phyloP scores from a whole-genome alignment of 1,140 invertebrate species.

The Lordiphosa collinella region DNA sequence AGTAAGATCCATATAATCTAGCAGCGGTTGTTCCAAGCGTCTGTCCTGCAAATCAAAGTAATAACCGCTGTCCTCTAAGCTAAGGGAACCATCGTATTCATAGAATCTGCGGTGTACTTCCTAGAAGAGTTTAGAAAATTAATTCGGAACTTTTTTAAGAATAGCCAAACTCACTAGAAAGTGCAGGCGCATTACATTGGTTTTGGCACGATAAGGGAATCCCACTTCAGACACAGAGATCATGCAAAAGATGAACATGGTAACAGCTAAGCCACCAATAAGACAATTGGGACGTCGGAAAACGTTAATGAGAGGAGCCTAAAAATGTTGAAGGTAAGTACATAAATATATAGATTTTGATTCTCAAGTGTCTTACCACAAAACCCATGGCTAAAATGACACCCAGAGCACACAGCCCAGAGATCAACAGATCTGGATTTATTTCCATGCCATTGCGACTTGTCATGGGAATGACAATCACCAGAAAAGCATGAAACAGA shows the following conservation, averaged over 20 bases:
- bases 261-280: slow-evolving; percentile 69
- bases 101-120: slow-evolving; percentile 84
- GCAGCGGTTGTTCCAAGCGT: slow-evolving; percentile 83
- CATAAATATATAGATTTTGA: no score
- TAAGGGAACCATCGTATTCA: slow-evolving; percentile 80
- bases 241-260: slow-evolving; percentile 82
- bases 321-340: not conserved
- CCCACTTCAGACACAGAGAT: slow-evolving; percentile 85
- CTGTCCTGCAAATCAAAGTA: slow-evolving; percentile 88
- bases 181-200: slow-evolving; percentile 86
- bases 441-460: slow-evolving; percentile 83
- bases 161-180: slow-evolving; percentile 81
- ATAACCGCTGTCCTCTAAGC: slow-evolving; percentile 83
- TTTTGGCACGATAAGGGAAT: slow-evolving; percentile 87
- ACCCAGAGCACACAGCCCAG: slow-evolving; percentile 79
- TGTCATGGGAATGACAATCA: slow-evolving; percentile 84
- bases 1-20: slow-evolving; percentile 75
- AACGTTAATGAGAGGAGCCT: slow-evolving; percentile 58
- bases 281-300: slow-evolving; percentile 51
- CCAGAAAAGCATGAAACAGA: slow-evolving; percentile 84
- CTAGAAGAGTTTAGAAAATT: slow-evolving; percentile 64
- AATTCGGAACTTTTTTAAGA: no score
- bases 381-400: slow-evolving; percentile 55
- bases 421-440: slow-evolving; percentile 83
- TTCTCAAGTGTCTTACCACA: slow-evolving; percentile 36